phyloP scores from a whole-genome alignment of 2,797 vertebrate species.

The Hoplostethus atlanticus region DNA sequence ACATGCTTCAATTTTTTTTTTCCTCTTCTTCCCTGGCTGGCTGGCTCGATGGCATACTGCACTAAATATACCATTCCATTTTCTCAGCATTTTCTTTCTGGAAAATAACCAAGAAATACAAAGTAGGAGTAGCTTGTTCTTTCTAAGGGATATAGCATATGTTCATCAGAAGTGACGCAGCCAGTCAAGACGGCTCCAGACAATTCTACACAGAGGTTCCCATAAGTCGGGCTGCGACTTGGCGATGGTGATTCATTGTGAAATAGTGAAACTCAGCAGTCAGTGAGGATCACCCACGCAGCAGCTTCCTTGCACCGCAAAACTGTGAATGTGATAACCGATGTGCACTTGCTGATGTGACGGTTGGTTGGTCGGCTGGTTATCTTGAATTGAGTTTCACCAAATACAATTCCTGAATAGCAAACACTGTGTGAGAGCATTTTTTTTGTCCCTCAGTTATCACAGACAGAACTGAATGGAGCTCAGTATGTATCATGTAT shows the following conservation, averaged over 20 bases:
- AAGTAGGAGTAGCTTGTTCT: constrained; percentile 6
- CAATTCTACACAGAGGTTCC: constrained; percentile 11
- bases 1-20: constrained; percentile 15
- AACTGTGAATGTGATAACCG: constrained; percentile 72
- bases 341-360: constrained; percentile 56
- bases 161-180: constrained; percentile 20
- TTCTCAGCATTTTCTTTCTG: not conserved
- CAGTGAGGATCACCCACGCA: constrained; percentile 17
- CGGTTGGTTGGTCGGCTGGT: constrained; percentile 20
- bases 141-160: constrained; percentile 13
- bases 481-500: too few relatives aligned
- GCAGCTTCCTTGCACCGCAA: constrained; percentile 33
- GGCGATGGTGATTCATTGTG: constrained; percentile 21
- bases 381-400: constrained; percentile 32
- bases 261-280: constrained; percentile 10
- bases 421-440: not conserved
- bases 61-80: constrained; percentile 27
- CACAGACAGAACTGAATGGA: not conserved
- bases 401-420: constrained; percentile 14
- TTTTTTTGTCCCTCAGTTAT: not conserved
- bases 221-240: constrained; percentile 11
- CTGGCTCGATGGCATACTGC: constrained; percentile 19
- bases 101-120: constrained; percentile 25
- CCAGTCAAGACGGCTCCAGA: constrained; percentile 13
- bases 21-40: not conserved